Evolutionary conservation across 2,113 vertebrate species (phyloP), one percentile per base, ranked within the genome.

Genomic region (Rostratula benghalensis): DNA sequence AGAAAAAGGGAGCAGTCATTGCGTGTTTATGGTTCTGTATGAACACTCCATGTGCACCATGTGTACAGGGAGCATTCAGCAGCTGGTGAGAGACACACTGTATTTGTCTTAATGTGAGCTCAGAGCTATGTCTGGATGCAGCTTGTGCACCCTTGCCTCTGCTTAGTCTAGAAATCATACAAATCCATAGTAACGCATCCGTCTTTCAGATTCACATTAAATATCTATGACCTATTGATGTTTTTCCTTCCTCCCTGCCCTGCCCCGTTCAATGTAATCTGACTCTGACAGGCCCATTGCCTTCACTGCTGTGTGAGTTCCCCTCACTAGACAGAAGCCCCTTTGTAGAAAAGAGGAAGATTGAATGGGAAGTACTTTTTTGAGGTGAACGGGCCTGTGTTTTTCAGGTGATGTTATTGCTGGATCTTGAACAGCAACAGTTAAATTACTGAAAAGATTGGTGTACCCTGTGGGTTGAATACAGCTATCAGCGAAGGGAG

Each of bases 41-140:
- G 54, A 73, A 20, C 27, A 8, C 8, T 46, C 45, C 19, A 20
- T 46, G 46, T 46, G 46, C 19, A 46, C 19, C 3, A 13, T 1
- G 1, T 50, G 24, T 51, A 79, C 1, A 1, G 0, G 1, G 33
- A 30, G 6, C 14, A 7, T 56, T 60, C 24, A 28, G 61, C 14
- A 90, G 30, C 45, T 41, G 70, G 10, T 63, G 64, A 31, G 27
- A 48, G 7, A 67, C 4, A 14, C 2, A 7, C 7, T 12, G 0
- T 7, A 11, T 35, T 68, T 6, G 4, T 11, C 10, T 10, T 13
- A 11, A 5, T 3, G 21, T 48, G 27, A 25, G 76, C 57, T 82
- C 56, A 78, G 25, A 81, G 25, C 27, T 59, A 1, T 14, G 33
- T 33, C 35, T 82, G 43, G 24, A n/a, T 57, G 63, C 6, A 27